These are phyloP conservation scores for Drosophila pseudotakahashii DNA, from an alignment of 2,888 invertebrate species.

Conservation along the genomic window DNA sequence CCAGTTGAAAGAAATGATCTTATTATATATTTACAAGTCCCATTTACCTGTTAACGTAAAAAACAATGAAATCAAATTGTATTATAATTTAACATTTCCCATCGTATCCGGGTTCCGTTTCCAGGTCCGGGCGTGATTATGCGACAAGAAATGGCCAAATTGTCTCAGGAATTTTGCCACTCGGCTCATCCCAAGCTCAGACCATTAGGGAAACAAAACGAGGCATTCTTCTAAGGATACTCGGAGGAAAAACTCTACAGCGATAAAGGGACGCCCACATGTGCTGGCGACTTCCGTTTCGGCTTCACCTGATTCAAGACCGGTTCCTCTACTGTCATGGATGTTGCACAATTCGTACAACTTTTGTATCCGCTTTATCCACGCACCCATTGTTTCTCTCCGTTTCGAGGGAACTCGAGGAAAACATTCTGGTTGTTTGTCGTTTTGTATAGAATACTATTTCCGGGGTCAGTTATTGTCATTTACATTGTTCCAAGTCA, in stretches of 20 bases:
- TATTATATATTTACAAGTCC: neutral
- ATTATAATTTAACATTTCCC: constrained; percentile 8
- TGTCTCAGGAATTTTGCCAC: constrained; percentile 25
- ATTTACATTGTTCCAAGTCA: constrained; percentile 10
- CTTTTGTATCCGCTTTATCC: constrained; percentile 51
- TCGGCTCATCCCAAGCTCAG: constrained; percentile 38
- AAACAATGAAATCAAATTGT: neutral
- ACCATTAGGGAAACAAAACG: constrained; percentile 36
- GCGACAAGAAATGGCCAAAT: constrained; percentile 39
- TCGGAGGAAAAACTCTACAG: neutral
- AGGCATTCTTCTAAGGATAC: constrained; percentile 3
- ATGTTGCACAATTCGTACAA: constrained; percentile 55
- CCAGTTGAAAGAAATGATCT: too few relatives aligned
- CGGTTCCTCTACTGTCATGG: constrained; percentile 32
- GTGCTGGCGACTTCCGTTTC: constrained; percentile 41
- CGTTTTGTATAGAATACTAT: constrained; percentile 39
- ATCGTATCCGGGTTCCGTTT: neutral
- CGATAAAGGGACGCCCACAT: constrained; percentile 37
- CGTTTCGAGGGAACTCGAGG: constrained; percentile 25
- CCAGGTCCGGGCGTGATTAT: constrained; percentile 33
- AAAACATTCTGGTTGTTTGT: constrained; percentile 32
- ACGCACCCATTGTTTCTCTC: constrained; percentile 13
- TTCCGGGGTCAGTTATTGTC: constrained; percentile 42
- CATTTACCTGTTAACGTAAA: neutral
- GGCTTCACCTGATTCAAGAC: constrained; percentile 44